A percentile compares a stretch with the other conserved stretches of the same genome.
These are phyloP conservation scores for Batillaria attramentaria DNA, from an alignment of 1,140 invertebrate genomes.

Conservation along the genomic window DNA sequence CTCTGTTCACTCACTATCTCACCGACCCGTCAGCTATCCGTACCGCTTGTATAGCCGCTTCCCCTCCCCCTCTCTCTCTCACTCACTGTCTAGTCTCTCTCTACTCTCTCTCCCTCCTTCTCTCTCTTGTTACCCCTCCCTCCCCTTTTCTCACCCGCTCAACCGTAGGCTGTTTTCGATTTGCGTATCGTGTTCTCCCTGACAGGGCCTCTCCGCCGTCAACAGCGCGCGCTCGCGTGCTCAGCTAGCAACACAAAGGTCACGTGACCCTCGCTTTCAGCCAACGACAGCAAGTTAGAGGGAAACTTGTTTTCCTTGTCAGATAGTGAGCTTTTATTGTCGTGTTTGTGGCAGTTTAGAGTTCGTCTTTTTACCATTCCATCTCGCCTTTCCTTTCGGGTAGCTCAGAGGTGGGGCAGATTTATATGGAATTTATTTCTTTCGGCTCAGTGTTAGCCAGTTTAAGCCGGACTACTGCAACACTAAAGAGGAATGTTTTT, in stretches of 20 bases:
- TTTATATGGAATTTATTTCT: too few species aligned
- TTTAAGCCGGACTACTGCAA: too few species aligned
- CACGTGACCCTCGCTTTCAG: neutral
- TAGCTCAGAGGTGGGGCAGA: too few species aligned
- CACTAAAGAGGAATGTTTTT: too few species aligned
- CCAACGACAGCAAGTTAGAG: too few species aligned
- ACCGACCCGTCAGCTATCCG: neutral
- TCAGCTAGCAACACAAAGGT: neutral
- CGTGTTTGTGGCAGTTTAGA: neutral
- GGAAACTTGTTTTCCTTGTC: too few species aligned
- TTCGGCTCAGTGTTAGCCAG: neutral
- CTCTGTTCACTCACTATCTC: neutral
- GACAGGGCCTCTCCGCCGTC: neutral
- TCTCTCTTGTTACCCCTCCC: neutral
- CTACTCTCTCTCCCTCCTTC: neutral
- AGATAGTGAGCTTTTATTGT: too few species aligned
- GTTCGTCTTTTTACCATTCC: neutral
- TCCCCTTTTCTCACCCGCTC: neutral
- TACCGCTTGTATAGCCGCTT: neutral
- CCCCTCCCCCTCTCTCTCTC: neutral
- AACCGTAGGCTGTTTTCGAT: too few species aligned
- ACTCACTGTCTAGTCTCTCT: neutral
- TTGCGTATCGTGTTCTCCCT: neutral
- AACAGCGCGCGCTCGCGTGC: slow-evolving; percentile 10
- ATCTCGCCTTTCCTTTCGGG: neutral